Conservation (phyloP, 2,797 vertebrate genomes). For the Eurystomus glaucurus region DNA sequence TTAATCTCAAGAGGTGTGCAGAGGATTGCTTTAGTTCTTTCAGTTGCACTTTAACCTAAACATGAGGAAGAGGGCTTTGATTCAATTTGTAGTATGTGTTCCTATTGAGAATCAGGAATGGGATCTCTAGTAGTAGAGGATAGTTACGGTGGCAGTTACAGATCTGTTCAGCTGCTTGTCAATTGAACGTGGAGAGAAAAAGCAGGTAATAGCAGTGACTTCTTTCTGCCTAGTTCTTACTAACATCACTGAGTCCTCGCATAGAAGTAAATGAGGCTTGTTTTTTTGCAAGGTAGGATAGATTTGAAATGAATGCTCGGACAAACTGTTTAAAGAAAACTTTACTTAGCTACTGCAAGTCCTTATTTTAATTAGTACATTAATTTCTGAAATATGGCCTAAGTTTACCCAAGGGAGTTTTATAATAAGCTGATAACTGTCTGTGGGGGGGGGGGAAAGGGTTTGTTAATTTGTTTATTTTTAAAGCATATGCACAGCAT, state of each 20-base stretch:
- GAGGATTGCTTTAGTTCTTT: not conserved
- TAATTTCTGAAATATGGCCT: not conserved
- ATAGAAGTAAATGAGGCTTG: not conserved
- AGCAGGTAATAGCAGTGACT: not conserved
- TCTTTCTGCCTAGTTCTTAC: not conserved
- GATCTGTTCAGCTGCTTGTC: not conserved
- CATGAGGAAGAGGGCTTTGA: not conserved
- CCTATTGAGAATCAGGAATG: not conserved
- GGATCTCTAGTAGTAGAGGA: not conserved
- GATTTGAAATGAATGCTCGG: not conserved
- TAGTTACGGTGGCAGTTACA: not conserved
- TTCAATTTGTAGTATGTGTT: not conserved
- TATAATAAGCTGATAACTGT: not conserved
- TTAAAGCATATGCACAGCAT: not conserved
- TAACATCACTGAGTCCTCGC: not conserved
- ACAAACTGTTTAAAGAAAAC: not conserved
- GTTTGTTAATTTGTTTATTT: conserved; percentile 2
- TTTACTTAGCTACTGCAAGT: not conserved
- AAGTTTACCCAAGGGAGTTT: not conserved
- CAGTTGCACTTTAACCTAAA: not conserved
- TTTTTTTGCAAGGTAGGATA: not conserved
- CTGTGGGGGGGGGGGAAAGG: fast-evolving
- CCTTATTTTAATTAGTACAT: conserved; percentile 22
- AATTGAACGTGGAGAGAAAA: not conserved
- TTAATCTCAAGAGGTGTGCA: not conserved